Evolutionary conservation across 1,140 invertebrate genomes (phyloP), one percentile per base, ranked within the genome.

Genomic region (Littorina saxatilis): DNA sequence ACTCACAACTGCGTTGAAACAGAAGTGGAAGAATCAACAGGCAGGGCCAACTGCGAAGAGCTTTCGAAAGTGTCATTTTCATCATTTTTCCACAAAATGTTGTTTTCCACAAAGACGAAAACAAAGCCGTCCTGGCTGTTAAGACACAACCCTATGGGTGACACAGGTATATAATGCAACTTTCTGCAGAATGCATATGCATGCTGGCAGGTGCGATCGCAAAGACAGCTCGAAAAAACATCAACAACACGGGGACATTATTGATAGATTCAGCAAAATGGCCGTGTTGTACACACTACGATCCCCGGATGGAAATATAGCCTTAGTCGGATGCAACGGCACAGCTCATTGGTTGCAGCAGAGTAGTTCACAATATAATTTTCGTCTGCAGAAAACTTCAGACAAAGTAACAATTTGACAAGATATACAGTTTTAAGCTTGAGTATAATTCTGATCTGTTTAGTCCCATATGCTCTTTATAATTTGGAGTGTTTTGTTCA

Each of bases 241-340:
- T 73, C 39, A 15, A 73, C 68, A 37, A 40, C 68, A 40, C 13
- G 17, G 15, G 50, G 23, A 66, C 27, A 35, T 68, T 50, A 50
- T 73, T 52, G 43, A 73, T 50, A 29, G 55, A 50, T 50, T 20
- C 2, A 40, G 55, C 77, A 83, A 83, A 79, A 83, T 83, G 82
- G 82, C 81, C 77, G 82, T 79, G 35, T 47, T 50, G 35, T 83
- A 63, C 58, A 79, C 82, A 79, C n/a, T n/a, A n/a, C n/a, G n/a
- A n/a, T 27, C 23, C 75, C 82, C 82, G 82, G 82, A 83, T 83
- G 52, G 50, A 66, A 61, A 13, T 35, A 20, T 17, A n/a, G 43
- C 43, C 43, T 47, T 47, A 37, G n/a, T 32, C 23, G 37, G 39
- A 66, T 68, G 61, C 40, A 35, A 61, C 58, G 40, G 2, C 27